Percentiles rank a stretch among this genome's conserved stretches.
Conservation (phyloP, 2,888 invertebrate genomes). For the Rhimphoctona megacephalus region DNA sequence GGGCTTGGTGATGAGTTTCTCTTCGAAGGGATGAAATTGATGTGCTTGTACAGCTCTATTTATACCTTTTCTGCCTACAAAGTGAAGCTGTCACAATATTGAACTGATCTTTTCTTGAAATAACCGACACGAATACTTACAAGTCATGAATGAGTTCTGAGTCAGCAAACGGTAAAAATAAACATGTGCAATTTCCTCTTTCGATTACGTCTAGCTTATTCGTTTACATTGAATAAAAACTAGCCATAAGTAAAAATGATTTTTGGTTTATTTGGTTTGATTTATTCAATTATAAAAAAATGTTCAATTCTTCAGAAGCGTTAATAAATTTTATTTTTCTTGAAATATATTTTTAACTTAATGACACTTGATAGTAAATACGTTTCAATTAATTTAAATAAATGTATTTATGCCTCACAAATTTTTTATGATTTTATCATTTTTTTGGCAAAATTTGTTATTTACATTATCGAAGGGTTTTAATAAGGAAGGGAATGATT, state of each 20-base stretch:
- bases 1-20: conserved; percentile 41
- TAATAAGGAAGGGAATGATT: conserved; percentile 25
- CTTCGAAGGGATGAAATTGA: conserved; percentile 61
- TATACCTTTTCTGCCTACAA: conserved; percentile 61
- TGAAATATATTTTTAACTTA: too few relatives aligned
- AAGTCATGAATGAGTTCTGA: conserved; percentile 16
- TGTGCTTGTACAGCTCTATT: conserved; percentile 56
- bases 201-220: background rate
- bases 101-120: conserved; percentile 40
- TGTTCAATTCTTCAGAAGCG: background rate
- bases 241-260: too few relatives aligned
- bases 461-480: background rate
- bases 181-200: background rate
- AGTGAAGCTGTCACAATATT: conserved; percentile 71
- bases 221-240: background rate
- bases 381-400: background rate
- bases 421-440: background rate
- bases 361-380: background rate
- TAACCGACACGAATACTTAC: conserved; percentile 25
- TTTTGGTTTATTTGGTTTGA: too few relatives aligned
- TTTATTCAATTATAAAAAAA: background rate
- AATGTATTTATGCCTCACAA: background rate
- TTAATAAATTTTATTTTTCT: too few relatives aligned
- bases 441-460: background rate
- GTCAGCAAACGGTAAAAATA: background rate